Evolutionary conservation across 2,888 invertebrate genomes (phyloP).

Genomic region (Macroteleia sp.): DNA sequence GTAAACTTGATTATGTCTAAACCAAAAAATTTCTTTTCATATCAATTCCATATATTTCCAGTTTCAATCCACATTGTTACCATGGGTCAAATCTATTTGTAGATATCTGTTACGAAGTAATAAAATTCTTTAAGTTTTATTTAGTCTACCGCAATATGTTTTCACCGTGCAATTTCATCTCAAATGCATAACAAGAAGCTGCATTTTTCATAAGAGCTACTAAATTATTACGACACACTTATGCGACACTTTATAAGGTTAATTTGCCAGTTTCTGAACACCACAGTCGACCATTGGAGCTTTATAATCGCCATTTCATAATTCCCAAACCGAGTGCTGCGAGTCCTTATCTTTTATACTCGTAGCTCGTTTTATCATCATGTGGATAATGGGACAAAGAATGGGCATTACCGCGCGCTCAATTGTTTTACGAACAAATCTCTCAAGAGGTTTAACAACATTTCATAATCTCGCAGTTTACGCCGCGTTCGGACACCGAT

Average conservation of each 20-base stretch:
- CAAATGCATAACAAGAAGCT: too few species aligned
- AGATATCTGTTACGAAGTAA: too few species aligned
- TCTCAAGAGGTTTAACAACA: constrained; percentile 35
- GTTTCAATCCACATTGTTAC: too few species aligned
- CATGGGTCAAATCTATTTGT: too few species aligned
- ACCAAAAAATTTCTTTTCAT: too few species aligned
- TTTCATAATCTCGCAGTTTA: constrained; percentile 20
- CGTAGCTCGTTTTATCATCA: constrained; percentile 28
- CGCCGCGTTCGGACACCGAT: constrained; percentile 5
- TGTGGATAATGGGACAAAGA: constrained; percentile 13
- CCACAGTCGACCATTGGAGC: neutral
- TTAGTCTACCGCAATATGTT: too few species aligned
- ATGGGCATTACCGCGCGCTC: constrained; percentile 1
- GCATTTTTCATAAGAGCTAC: too few species aligned
- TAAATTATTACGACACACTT: constrained; percentile 43
- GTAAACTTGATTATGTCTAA: too few species aligned
- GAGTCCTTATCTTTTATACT: constrained; percentile 35
- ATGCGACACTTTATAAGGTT: constrained; percentile 27
- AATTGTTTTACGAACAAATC: constrained; percentile 45
- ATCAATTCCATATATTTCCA: too few species aligned
- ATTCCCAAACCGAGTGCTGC: constrained; percentile 13
- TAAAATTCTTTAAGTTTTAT: too few species aligned
- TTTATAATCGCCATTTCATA: constrained; percentile 35
- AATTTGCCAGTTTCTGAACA: constrained; percentile 20
- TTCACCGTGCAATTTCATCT: too few species aligned